Base-by-base conservation (phyloP, 1,140 invertebrate species). In the Bradysia coprophila region DNA sequence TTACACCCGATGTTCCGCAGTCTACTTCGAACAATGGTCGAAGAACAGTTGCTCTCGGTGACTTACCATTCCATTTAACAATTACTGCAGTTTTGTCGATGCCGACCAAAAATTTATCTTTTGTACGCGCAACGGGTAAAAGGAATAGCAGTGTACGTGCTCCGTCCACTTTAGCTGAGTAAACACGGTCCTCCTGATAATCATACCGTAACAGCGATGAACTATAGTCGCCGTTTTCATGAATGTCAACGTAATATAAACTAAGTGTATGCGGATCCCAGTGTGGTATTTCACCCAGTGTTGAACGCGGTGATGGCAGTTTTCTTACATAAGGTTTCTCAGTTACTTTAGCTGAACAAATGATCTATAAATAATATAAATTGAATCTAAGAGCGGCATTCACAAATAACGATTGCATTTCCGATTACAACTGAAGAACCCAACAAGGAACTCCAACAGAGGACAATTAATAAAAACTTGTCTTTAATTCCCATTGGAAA, bases 261-360 rank as follows among this genome's bases (percentile, higher is more conserved):
- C 54, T 63, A 48, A 70, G 60, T 16, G 64, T 60, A 2, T 54
- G 48, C n/a, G 61, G 55, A 47, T 72, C 70, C 75, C 74, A 78
- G 55, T 76, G 73, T 10, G 73, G 73, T 10, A 73, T 71, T 53
- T 71, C 68, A 42, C 69, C 69, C 22, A 69, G 52, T 47, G 53
- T 21, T 34, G 18, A 41, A 22, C 9, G 28, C 23, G 37, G 28
- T n/a, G 22, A 16, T 19, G 40, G 40, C 3, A 41, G n/a, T 32
- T 4, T 9, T 32, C 33, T 16, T 2, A 41, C 24, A 13, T 41
- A n/a, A n/a, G n/a, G n/a, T n/a, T n/a, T n/a, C n/a, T n/a, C n/a
- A n/a, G n/a, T n/a, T n/a, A n/a, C n/a, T n/a, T n/a, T n/a, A n/a
- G n/a, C n/a, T n/a, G n/a, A n/a, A n/a, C n/a, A n/a, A n/a, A n/a